These are phyloP conservation scores for Oryzias celebensis DNA, from an alignment of 2,113 vertebrate genomes.

Conservation along the genomic window DNA sequence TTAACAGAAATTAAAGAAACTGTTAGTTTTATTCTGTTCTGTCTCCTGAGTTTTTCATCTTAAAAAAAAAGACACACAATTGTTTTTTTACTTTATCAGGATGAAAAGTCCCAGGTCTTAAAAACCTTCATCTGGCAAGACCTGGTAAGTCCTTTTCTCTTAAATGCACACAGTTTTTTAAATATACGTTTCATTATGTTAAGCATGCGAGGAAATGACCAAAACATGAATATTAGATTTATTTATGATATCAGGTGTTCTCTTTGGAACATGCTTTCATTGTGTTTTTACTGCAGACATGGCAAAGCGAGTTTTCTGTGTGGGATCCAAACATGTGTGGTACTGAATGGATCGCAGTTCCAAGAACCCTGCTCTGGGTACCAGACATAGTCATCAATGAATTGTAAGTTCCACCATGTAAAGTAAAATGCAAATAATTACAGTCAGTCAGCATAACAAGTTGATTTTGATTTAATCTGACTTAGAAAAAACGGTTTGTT, in stretches of 20 bases:
- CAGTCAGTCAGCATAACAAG: background rate
- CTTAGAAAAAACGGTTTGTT: no score
- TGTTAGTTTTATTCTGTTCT: no score
- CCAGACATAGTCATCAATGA: slow-evolving; percentile 63
- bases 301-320: slow-evolving; percentile 44
- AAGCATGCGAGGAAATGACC: background rate
- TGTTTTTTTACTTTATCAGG: slow-evolving; percentile 28
- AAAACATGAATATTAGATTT: background rate
- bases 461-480: background rate
- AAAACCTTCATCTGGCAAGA: slow-evolving; percentile 47
- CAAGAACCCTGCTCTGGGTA: slow-evolving; percentile 46
- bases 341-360: slow-evolving; percentile 5
- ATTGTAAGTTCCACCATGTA: slow-evolving; percentile 36
- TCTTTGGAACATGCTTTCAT: background rate
- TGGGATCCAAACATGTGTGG: slow-evolving; percentile 54
- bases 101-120: slow-evolving; percentile 60
- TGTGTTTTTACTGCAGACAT: slow-evolving; percentile 21
- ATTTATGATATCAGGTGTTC: background rate
- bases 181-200: background rate
- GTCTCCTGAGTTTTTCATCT: no score
- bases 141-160: slow-evolving; percentile 33
- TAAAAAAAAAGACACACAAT: no score
- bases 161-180: fast-evolving
- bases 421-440: background rate
- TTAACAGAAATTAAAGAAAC: no score